phyloP scores from a whole-genome alignment of 2,888 invertebrate species.

The Margaritifera margaritifera region DNA sequence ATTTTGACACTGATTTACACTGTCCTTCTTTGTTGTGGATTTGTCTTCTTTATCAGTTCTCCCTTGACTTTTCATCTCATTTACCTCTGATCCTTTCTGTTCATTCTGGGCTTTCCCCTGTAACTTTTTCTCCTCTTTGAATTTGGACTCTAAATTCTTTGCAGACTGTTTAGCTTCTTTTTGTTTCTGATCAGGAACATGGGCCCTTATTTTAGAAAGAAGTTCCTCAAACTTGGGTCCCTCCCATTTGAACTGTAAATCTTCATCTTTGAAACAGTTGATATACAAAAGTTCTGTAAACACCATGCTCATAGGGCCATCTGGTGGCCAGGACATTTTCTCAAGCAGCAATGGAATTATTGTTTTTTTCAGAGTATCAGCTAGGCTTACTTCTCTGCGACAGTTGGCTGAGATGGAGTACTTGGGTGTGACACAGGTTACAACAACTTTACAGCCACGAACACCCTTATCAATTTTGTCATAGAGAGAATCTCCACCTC shows the following conservation, averaged over 20 bases:
- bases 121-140: background rate
- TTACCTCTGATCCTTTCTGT: no score
- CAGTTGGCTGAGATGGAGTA: constrained; percentile 69
- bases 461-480: constrained; percentile 70
- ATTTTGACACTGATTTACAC: no score
- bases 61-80: no score
- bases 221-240: constrained; percentile 55
- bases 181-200: no score
- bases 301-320: constrained; percentile 69
- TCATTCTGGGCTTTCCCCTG: background rate
- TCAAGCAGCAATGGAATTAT: constrained; percentile 68
- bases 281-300: constrained; percentile 66
- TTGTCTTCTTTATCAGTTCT: no score
- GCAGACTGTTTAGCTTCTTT: no score
- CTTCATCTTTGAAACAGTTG: constrained; percentile 49
- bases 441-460: constrained; percentile 58
- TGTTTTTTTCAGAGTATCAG: constrained; percentile 67
- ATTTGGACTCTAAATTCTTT: no score
- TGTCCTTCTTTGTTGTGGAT: no score
- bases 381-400: constrained; percentile 66
- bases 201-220: constrained; percentile 29
- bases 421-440: constrained; percentile 68
- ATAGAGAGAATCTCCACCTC: constrained; percentile 70
- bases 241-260: constrained; percentile 47
- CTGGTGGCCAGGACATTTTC: constrained; percentile 66